Conservation (phyloP, 2,113 vertebrate genomes). For the Callospermophilus lateralis region DNA sequence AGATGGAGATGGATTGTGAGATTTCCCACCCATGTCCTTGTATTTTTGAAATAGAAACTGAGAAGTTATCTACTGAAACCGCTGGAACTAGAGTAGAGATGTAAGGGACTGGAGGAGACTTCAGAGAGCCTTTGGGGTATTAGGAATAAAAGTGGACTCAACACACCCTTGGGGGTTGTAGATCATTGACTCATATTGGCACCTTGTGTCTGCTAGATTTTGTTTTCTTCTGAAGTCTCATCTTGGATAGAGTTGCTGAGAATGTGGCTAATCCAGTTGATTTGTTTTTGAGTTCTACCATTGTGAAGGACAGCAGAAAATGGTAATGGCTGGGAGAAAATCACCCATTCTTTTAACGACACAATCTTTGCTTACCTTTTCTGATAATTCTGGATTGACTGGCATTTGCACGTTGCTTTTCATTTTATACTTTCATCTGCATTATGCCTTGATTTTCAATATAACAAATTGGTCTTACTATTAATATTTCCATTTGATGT, state of each 20-base stretch:
- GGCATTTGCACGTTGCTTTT: neutral
- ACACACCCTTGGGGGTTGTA: neutral
- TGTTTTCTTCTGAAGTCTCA: neutral
- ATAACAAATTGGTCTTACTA: neutral
- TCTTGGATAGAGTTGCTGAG: neutral
- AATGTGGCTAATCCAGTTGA: neutral
- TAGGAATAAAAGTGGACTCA: neutral
- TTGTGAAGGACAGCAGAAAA: neutral
- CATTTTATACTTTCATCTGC: neutral
- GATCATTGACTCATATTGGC: neutral
- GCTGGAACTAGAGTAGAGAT: neutral
- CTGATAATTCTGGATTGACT: neutral
- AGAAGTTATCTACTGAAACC: neutral
- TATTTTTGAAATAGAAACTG: neutral
- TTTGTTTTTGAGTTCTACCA: neutral
- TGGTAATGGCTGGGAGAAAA: neutral
- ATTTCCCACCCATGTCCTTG: neutral
- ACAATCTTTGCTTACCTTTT: constrained; percentile 1
- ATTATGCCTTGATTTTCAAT: neutral
- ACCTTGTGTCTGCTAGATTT: too few relatives aligned
- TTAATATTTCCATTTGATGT: constrained; percentile 25
- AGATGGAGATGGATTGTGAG: neutral
- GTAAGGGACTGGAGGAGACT: neutral
- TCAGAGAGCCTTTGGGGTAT: neutral
- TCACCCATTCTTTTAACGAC: neutral